Evolutionary conservation across 2,797 vertebrate species (phyloP).

Genomic region (Bradypodion pumilum): DNA sequence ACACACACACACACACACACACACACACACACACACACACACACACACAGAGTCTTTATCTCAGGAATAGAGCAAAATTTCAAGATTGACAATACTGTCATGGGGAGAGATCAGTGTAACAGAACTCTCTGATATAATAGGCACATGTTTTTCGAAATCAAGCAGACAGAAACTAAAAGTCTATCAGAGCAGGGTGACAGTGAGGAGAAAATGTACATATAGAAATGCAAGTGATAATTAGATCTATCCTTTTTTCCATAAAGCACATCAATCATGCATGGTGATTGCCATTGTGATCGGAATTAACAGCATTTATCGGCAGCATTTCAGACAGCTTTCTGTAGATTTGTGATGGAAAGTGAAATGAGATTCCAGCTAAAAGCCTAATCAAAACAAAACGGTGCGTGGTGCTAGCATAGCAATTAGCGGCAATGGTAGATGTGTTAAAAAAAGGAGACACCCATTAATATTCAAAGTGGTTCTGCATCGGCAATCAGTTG

Average conservation of each 20-base stretch:
- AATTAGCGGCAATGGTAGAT: conserved; percentile 25
- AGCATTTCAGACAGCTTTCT: conserved; percentile 10
- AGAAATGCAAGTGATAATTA: conserved; percentile 10
- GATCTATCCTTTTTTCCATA: conserved; percentile 12
- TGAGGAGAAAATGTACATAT: not conserved
- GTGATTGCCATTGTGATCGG: conserved; percentile 23
- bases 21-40: not conserved
- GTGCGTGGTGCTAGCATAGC: conserved; percentile 9
- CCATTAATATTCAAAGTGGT: conserved; percentile 38
- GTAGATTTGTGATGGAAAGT: conserved; percentile 15
- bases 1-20: not conserved
- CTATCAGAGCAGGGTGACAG: too few relatives aligned
- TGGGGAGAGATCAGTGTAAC: not conserved
- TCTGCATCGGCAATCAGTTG: conserved; percentile 34
- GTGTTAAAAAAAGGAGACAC: conserved; percentile 15
- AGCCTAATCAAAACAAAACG: conserved; percentile 37
- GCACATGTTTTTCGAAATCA: not conserved
- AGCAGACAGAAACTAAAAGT: not conserved
- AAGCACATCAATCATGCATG: conserved; percentile 11
- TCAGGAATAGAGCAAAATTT: too few relatives aligned
- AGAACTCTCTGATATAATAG: not conserved
- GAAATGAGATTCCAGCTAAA: conserved; percentile 20
- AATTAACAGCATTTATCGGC: conserved; percentile 24
- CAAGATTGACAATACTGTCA: not conserved
- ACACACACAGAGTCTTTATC: not conserved